Conservation (phyloP, 2,113 vertebrate species). For the Calyptomena viridis region DNA sequence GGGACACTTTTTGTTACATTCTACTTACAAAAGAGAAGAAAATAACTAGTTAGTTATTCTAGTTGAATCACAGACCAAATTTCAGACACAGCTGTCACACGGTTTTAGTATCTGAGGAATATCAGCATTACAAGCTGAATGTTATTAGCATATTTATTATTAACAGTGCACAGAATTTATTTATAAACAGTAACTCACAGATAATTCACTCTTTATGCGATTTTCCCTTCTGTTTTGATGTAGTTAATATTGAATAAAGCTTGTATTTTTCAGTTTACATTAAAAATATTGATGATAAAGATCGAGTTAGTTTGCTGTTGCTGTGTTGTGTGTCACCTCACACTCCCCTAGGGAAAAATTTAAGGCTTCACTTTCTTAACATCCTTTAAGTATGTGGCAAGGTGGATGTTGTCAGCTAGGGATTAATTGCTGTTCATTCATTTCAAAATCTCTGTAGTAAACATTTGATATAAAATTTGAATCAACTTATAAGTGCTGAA, state of each 20-base stretch:
- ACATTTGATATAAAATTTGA: not conserved
- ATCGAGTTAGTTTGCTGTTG: not conserved
- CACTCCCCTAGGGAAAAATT: slow-evolving; percentile 31
- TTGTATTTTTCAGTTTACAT: not conserved
- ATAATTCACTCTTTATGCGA: not conserved
- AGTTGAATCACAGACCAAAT: slow-evolving; percentile 24
- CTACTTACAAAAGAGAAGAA: slow-evolving; percentile 2
- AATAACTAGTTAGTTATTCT: slow-evolving; percentile 37
- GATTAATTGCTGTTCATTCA: not conserved
- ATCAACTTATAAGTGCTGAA: not conserved
- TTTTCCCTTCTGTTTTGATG: not conserved
- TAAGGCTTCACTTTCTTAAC: not conserved
- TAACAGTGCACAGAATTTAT: not conserved
- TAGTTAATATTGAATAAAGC: slow-evolving; percentile 1
- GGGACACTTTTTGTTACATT: slow-evolving; percentile 2
- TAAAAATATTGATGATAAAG: slow-evolving; percentile 32
- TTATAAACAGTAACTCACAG: slow-evolving; percentile 22
- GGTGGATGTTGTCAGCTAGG: not conserved
- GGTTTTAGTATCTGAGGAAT: slow-evolving; percentile 13
- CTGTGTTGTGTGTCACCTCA: not conserved
- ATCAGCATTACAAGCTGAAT: slow-evolving; percentile 19
- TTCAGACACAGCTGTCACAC: slow-evolving; percentile 13
- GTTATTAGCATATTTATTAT: slow-evolving; percentile 31
- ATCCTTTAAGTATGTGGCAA: not conserved
- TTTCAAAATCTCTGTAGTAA: not conserved